Evolutionary conservation across 2,888 invertebrate species (phyloP).

Genomic region (Noctuana brunneofusca): DNA sequence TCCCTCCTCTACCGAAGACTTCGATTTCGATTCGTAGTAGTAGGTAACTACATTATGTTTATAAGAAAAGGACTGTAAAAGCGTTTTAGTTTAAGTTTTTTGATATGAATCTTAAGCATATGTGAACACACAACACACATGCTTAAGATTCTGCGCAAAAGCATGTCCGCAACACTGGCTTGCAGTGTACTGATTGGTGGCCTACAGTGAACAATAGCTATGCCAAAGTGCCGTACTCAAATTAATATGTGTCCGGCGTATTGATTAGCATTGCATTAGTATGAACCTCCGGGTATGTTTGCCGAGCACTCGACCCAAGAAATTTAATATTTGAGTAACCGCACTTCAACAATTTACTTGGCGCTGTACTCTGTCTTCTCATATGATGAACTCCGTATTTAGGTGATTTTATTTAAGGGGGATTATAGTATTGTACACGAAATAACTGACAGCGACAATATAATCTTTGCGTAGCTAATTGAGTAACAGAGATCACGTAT

Average conservation of each 20-base stretch:
- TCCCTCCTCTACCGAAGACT: no score
- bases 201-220: conserved; percentile 55
- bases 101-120: no score
- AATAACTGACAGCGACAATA: not conserved
- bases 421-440: not conserved
- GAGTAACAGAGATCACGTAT: no score
- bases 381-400: not conserved
- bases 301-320: conserved; percentile 62
- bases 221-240: conserved; percentile 70
- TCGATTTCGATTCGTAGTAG: no score
- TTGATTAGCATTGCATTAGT: conserved; percentile 77
- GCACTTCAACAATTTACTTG: conserved; percentile 47
- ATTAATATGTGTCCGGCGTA: conserved; percentile 76
- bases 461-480: not conserved
- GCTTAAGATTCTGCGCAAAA: no score
- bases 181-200: conserved; percentile 65
- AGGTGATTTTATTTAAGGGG: not conserved
- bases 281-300: conserved; percentile 68
- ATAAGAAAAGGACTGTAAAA: no score
- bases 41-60: no score
- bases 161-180: conserved; percentile 39
- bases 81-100: no score
- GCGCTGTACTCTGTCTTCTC: not conserved
- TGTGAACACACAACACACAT: no score
- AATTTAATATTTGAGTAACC: conserved; percentile 72